Base-by-base conservation (phyloP, 2,797 vertebrate species). In the Paratrypauchen microcephalus region DNA sequence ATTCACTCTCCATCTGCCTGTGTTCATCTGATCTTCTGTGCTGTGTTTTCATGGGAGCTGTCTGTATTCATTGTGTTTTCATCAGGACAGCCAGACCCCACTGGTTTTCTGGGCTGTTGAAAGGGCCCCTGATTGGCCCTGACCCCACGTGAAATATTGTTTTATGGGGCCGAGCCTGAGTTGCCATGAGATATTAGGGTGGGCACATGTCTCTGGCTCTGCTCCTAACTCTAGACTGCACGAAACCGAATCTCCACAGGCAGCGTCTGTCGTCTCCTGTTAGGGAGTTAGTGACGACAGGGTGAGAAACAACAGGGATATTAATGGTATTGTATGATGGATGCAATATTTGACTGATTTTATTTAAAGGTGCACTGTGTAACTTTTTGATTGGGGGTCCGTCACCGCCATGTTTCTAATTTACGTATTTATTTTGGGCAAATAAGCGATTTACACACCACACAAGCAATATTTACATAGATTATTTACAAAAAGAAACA, bases 71-170 rank as follows among this genome's bases (percentile, higher is more conserved):
- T 11, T 6, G 23, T 56, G 83, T 89, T 88, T 81, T 85, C 79
- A 88, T 88, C 78, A 76, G 69, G 68, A 65, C 83, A 85, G 88
- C 88, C 86, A 85, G 79, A 69, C 73, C 64, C 81, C 69, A 86
- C 90, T 89, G 86, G 86, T 92, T 86, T 88, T 79, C 71, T 6
- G 68, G 60, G 65, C 79, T 87, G 88, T 86, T 88, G 88, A 92
- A 91, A 89, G 86, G 84, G 85, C 82, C 87, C 83, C 84, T 90
- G 88, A 91, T 91, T 88, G 89, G 90, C 85, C 83, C 77, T 87
- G 91, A 92, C 87, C 90, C 82, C 63, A 82, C 83, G 87, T 88
- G 88, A 92, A 92, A 91, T 91, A 92, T 89, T 89, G 89, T 90
- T 83, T 90, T 89, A 91, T 92, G 41, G 88, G 92, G 84, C 84